Evolutionary conservation across 37 sponge, comb jelly and placozoan genomes (phyloP).

Genomic region (Ianthella basta): DNA sequence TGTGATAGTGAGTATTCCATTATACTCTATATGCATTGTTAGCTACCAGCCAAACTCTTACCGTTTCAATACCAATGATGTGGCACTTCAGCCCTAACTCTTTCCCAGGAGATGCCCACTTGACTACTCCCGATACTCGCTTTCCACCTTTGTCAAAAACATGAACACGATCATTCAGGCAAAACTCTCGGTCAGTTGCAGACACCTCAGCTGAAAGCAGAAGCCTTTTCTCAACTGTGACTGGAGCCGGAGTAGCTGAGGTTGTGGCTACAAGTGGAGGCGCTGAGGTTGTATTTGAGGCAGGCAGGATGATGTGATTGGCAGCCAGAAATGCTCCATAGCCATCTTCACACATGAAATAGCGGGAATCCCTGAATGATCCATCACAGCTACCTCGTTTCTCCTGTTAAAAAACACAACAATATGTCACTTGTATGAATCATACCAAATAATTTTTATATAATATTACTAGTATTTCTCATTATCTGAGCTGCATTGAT

Average conservation of each 20-base stretch:
- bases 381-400: constrained; percentile 5
- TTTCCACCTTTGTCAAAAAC: background rate
- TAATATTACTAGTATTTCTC: no score
- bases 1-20: no score
- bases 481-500: no score
- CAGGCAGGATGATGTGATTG: background rate
- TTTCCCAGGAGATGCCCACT: constrained; percentile 13
- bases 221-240: background rate
- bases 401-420: background rate
- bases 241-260: no score
- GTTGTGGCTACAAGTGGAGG: no score
- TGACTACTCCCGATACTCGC: background rate
- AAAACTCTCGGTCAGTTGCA: background rate
- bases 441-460: background rate
- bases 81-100: background rate
- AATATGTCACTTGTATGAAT: background rate
- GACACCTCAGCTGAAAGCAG: background rate
- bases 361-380: background rate
- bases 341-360: background rate
- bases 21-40: no score
- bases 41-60: no score
- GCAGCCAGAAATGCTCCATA: constrained; percentile 3
- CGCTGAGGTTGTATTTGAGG: background rate
- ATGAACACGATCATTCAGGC: background rate
- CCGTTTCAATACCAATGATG: constrained; percentile 18